Base-by-base conservation (phyloP, 1,140 invertebrate genomes). In the Papilio aristodemus region DNA sequence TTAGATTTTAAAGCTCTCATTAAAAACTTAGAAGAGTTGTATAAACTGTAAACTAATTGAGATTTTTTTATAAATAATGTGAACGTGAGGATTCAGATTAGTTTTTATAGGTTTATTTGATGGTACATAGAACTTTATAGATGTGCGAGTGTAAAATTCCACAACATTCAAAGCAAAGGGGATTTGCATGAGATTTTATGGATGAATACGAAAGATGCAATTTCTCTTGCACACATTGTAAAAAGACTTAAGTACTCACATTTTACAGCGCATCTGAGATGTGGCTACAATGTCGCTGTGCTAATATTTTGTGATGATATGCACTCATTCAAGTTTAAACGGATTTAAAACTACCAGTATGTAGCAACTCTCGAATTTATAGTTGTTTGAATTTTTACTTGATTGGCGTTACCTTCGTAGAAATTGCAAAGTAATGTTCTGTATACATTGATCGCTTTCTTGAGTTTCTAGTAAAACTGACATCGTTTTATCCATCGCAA, bases 171-270 rank as follows among this genome's bases (percentile, higher is more conserved):
- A 60, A 59, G 27, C 58, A 37, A 38, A 62, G 8, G 32, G 10
- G n/a, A 22, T 38, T 62, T 36, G 27, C 32, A 36, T 36, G 38
- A 14, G 14, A 36, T 62, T 62, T 62, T 62, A 62, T 62, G 59
- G 32, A 17, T 14, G 27, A 62, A 39, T 38, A n/a, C 11, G 14
- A 0, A 7, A 2, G 43, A 14, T 50, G 59, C 59, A 62, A 11
- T 38, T 62, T 14, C 27, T 62, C 9, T 36, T 2, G 46, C 19
- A 19, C 19, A 9, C 9, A 36, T 62, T 17, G 36, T 62, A 62
- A 62, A 62, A 1, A 62, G 11, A 10, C 46, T 54, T 54, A 22
- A 54, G 46, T 54, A 19, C 46, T 54, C 19, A 54, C 46, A 54
- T 22, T 11, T 54, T 25, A 54, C 46, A 54, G 19, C 46, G 11